Conservation (phyloP, 2,113 vertebrate species). For the Tachycineta bicolor region DNA sequence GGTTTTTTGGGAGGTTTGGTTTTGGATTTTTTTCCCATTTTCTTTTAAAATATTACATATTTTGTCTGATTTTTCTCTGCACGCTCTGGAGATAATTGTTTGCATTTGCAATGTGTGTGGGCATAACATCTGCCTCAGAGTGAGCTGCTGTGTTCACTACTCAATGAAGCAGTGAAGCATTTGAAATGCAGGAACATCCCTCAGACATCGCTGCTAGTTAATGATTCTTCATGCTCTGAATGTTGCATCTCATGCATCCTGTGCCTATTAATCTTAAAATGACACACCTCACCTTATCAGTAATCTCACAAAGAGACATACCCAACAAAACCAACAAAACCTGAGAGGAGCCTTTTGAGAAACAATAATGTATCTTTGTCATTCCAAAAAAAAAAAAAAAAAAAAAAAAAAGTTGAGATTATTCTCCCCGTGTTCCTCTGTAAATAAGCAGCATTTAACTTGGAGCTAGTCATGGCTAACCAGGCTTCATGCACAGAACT, state of each 20-base stretch:
- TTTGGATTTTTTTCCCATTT: neutral
- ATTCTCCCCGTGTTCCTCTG: neutral
- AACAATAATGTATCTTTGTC: neutral
- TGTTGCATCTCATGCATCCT: conserved; percentile 47
- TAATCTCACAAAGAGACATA: neutral
- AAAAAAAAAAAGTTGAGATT: neutral
- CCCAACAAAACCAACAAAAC: neutral
- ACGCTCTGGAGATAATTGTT: conserved; percentile 45
- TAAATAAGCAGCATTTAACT: neutral
- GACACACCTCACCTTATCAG: neutral
- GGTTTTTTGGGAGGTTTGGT: fast-evolving
- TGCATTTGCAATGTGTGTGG: conserved; percentile 19
- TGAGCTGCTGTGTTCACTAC: conserved; percentile 65
- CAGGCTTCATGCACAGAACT: neutral
- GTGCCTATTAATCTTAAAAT: conserved; percentile 72
- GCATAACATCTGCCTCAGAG: conserved; percentile 59
- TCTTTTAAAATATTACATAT: neutral
- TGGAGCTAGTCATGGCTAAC: conserved; percentile 7
- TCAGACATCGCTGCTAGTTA: conserved; percentile 54
- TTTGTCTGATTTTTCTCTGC: neutral
- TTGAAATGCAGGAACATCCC: conserved; percentile 54
- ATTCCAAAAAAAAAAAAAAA: neutral
- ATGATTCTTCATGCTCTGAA: conserved; percentile 73
- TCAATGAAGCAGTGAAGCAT: conserved; percentile 71
- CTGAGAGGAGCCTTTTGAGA: neutral